Base-by-base conservation (phyloP, 1,140 invertebrate genomes). In the Diprion similis region DNA sequence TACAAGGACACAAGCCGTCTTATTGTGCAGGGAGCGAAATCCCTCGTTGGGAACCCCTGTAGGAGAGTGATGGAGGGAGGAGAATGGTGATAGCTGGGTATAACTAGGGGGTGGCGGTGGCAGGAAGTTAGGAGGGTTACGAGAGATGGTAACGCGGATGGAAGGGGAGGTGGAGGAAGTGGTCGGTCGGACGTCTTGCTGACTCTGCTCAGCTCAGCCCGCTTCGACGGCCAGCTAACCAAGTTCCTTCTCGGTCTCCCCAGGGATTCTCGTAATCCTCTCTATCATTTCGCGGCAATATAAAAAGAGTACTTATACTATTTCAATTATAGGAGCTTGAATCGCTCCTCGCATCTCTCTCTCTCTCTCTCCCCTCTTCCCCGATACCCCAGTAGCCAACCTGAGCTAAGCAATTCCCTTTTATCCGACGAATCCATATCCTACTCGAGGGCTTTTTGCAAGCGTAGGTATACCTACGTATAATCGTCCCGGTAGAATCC, bases 231-330 rank as follows among this genome's bases (percentile, higher is more conserved):
- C 48, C 70, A 71, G 71, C 66, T 15, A 59, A 59, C 51, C 51
- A 59, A 59, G 51, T 59, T 59, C 71, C 66, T 37, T 37, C 24
- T 37, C 70, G 74, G 13, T 69, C 68, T 83, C 81, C 77, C 81
- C 66, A 37, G 81, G 80, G 81, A 80, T 80, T 73, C 70, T 71
- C 76, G 74, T 83, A 82, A 83, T 83, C 81, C 81, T 80, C 81
- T 82, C 79, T 78, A 81, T 83, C 80, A 82, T 82, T 82, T 82
- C 79, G 74, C 77, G 75, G 75, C 76, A 71, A 75, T 75, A 76
- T 72, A 78, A 83, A 81, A 81, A 81, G 77, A 80, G 77, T 79
- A 80, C 79, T 83, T 82, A 81, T 78, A 79, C 78, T 79, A 77
- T 77, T 83, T 82, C 82, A 81, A 83, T 83, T 81, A 83, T 77